These are phyloP conservation scores for Ameiurus melas DNA, from an alignment of 2,113 vertebrate species.

Conservation along the genomic window DNA sequence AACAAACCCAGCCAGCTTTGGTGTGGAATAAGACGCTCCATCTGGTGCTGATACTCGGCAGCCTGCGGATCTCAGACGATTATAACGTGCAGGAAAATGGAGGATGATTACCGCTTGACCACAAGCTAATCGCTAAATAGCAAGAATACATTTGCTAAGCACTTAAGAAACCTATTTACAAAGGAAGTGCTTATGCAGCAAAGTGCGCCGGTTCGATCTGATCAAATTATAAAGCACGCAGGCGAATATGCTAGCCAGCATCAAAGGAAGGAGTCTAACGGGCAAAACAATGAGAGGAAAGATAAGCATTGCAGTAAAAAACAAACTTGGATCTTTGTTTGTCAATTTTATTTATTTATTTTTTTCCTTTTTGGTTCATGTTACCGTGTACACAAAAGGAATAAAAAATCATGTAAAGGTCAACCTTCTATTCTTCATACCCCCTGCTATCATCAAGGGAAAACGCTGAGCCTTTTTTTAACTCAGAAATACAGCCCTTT, in stretches of 20 bases:
- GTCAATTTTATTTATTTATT: background rate
- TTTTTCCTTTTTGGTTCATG: background rate
- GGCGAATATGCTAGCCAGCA: background rate
- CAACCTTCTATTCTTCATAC: background rate
- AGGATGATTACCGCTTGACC: background rate
- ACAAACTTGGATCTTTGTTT: background rate
- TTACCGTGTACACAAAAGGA: background rate
- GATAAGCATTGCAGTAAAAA: background rate
- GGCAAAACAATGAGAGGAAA: background rate
- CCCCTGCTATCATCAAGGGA: background rate
- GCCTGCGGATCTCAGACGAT: slow-evolving; percentile 9
- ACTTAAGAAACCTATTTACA: slow-evolving; percentile 5
- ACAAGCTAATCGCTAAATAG: background rate
- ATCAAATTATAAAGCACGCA: slow-evolving; percentile 26
- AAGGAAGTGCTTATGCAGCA: background rate
- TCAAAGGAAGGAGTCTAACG: background rate
- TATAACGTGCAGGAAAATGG: slow-evolving; percentile 1
- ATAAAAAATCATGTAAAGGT: background rate
- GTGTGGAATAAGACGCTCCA: slow-evolving; percentile 33
- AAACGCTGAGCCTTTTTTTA: background rate
- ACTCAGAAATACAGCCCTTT: background rate
- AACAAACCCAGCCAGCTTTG: slow-evolving; percentile 34
- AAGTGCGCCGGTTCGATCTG: slow-evolving; percentile 5
- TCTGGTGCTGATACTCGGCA: slow-evolving; percentile 18
- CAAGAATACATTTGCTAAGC: background rate